Evolutionary conservation across 2,888 invertebrate species (phyloP).

Genomic region (Drosophila emarginata): DNA sequence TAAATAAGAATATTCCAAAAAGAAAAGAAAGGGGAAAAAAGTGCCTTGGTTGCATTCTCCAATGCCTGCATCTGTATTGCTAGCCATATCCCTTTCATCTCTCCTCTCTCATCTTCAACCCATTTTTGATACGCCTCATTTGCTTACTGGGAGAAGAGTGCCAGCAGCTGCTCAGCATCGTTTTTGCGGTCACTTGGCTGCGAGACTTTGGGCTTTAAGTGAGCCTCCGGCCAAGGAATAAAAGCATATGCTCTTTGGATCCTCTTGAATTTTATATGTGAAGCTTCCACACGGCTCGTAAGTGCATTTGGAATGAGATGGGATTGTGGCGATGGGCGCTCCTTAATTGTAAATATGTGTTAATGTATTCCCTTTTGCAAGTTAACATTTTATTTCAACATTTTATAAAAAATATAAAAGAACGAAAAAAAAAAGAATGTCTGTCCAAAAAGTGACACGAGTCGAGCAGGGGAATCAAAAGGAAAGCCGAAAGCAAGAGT

Average conservation of each 20-base stretch:
- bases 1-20: conserved; percentile 18
- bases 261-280: conserved; percentile 55
- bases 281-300: conserved; percentile 43
- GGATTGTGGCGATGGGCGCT: conserved; percentile 1
- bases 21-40: neutral
- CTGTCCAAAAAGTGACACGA: conserved; percentile 31
- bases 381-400: conserved; percentile 69
- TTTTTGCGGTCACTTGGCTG: conserved; percentile 64
- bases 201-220: conserved; percentile 40
- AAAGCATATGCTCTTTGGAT: conserved; percentile 10
- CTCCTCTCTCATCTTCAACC: neutral
- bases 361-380: conserved; percentile 73
- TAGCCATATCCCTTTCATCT: neutral
- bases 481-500: neutral
- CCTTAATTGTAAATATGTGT: conserved; percentile 77
- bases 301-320: conserved; percentile 62
- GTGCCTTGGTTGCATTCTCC: conserved; percentile 10
- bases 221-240: conserved; percentile 16
- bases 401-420: conserved; percentile 62
- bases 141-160: conserved; percentile 39
- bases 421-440: neutral
- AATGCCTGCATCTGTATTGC: neutral
- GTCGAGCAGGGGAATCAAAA: neutral
- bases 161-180: conserved; percentile 33
- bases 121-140: conserved; percentile 40